A percentile compares a stretch with the other conserved stretches of the same genome.
Evolutionary conservation across 2,113 vertebrate species (phyloP).

Genomic region (Thalassoma bifasciatum): DNA sequence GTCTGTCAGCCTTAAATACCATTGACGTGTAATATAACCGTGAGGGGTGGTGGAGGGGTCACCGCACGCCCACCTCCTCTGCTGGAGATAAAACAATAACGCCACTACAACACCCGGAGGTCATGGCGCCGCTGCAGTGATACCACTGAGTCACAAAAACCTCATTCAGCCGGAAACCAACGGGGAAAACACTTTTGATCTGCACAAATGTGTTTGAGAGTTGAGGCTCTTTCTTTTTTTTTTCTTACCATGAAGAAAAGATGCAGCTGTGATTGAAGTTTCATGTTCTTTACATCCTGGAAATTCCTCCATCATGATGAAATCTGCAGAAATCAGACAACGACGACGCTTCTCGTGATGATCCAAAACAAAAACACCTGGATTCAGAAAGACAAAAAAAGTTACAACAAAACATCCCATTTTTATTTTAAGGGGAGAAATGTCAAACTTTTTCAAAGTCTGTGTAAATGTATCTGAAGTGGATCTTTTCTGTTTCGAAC

Average conservation of each 20-base stretch:
- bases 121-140: neutral
- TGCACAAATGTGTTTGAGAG: no score
- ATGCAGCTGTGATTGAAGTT: no score
- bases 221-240: no score
- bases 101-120: conserved; percentile 19
- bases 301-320: no score
- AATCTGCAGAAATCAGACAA: no score
- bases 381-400: no score
- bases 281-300: no score
- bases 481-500: neutral
- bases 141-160: neutral
- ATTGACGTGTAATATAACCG: conserved; percentile 2
- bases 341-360: no score
- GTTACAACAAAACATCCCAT: no score
- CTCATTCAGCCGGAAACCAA: neutral
- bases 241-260: no score
- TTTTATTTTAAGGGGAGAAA: no score
- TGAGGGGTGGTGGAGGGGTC: conserved; percentile 2
- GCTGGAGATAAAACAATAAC: conserved; percentile 30
- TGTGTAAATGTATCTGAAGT: neutral
- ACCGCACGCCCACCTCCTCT: conserved; percentile 26
- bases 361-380: no score
- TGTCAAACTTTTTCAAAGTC: neutral
- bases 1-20: conserved; percentile 32
- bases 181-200: neutral